A percentile compares a stretch with the other conserved stretches of the same genome.
Conservation (phyloP, 2,888 invertebrate species). For the Apamea crenata region DNA sequence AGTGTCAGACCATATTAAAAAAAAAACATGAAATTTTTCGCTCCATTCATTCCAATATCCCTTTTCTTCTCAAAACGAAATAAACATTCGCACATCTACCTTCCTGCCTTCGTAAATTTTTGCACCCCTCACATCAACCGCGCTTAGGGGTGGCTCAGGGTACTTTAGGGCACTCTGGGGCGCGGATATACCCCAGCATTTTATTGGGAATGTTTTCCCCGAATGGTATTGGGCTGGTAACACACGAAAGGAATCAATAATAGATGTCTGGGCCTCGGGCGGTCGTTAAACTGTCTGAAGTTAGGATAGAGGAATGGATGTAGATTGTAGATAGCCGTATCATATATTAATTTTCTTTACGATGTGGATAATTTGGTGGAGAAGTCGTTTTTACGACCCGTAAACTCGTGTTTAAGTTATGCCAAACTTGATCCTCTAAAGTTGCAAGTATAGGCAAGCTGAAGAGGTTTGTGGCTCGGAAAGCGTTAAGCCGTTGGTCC, state of each 20-base stretch:
- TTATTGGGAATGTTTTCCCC: conserved; percentile 47
- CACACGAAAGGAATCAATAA: conserved; percentile 49
- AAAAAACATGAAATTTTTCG: neutral
- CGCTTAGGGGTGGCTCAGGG: conserved; percentile 38
- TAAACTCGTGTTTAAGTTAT: too few relatives aligned
- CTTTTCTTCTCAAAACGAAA: conserved; percentile 13
- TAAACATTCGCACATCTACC: conserved; percentile 30
- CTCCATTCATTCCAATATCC: neutral
- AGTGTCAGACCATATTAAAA: neutral
- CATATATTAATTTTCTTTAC: conserved; percentile 12
- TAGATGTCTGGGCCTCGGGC: conserved; percentile 13
- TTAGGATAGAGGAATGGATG: neutral
- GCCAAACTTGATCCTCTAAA: neutral
- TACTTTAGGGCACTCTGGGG: conserved; percentile 51
- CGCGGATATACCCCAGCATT: conserved; percentile 20
- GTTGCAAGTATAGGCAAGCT: too few relatives aligned
- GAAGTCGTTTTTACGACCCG: neutral
- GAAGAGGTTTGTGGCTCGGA: too few relatives aligned
- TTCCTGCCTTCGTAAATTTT: conserved; percentile 54
- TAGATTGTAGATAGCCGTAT: conserved; percentile 2
- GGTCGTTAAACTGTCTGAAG: conserved; percentile 34
- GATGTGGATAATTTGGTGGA: neutral
- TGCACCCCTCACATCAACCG: conserved; percentile 51
- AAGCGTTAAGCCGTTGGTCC: too few relatives aligned
- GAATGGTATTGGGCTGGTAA: conserved; percentile 38